Conservation (phyloP, 2,113 vertebrate genomes). For the Nyctereutes procyonoides region DNA sequence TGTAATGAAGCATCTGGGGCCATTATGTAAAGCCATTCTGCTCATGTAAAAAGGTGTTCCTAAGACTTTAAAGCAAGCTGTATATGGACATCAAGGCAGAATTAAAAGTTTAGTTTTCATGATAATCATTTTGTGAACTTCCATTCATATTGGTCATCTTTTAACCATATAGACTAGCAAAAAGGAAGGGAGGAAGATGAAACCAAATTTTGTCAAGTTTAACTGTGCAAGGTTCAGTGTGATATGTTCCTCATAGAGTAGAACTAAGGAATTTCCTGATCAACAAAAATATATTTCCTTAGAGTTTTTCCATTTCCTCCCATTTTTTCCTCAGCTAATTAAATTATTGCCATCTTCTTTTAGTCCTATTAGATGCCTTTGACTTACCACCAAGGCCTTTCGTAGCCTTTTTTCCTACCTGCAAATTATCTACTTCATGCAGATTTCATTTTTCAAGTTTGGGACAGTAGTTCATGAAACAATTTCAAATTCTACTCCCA, state of each 20-base stretch:
- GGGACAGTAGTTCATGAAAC: neutral
- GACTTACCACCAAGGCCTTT: neutral
- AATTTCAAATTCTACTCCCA: neutral
- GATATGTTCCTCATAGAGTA: neutral
- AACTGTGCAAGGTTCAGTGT: neutral
- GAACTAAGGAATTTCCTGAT: neutral
- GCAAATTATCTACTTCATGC: neutral
- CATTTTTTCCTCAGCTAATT: neutral
- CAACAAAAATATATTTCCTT: neutral
- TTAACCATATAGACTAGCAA: neutral
- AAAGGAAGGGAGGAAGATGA: neutral
- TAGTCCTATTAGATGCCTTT: neutral
- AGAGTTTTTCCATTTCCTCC: neutral
- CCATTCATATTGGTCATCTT: neutral
- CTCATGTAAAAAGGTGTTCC: neutral
- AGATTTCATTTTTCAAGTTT: constrained; percentile 1
- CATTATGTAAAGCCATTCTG: neutral
- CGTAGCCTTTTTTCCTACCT: neutral
- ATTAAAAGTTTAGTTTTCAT: neutral
- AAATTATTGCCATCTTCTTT: neutral
- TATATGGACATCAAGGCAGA: neutral
- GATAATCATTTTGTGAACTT: neutral
- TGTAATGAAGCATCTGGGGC: neutral
- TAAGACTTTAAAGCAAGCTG: neutral
- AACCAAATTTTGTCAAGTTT: neutral